Base-by-base conservation (phyloP, 2,113 vertebrate genomes). In the Maccullochella peelii region DNA sequence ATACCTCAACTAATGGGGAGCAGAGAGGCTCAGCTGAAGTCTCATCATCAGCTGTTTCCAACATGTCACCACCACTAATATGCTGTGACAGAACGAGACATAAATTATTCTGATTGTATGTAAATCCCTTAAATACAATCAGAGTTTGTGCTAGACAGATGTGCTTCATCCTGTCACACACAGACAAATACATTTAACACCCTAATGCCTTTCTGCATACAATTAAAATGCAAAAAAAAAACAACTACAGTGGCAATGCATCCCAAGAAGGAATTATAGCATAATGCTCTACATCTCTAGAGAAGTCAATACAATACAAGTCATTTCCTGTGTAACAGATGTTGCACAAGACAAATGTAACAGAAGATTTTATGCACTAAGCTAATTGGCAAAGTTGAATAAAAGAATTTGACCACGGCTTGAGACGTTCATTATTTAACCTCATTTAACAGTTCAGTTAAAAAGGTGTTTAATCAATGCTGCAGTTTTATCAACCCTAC, bases 91-190 rank as follows among this genome's bases (percentile, higher is more conserved):
- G 73, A 82, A 58, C 1, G 11, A 59, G 49, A 77, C 74, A 67
- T 86, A 75, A 90, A 93, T 88, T 82, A 94, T 89, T 83, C 80
- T 79, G 86, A 92, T 84, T 90, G 86, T 71, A 89, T 87, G 87
- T 79, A 88, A 91, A 92, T 91, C 88, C 88, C 63, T 77, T 68
- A 85, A 92, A 86, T 80, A 75, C 80, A 92, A 85, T 83, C 74
- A 9, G 67, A 33, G 81, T 86, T 82, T 76, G 66, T 47, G 84
- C 36, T 6, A 73, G 74, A 82, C 82, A 76, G 90, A 84, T 79
- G 50, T 42, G 65, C 80, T 84, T 86, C 82, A 90, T 86, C 78
- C 77, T 80, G 90, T 92, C 83, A 82, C 84, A 85, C 65, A 73
- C 57, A 84, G 80, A 69, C 25, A 38, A 82, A 84, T 80, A 77